Evolutionary conservation across 2,113 vertebrate species (phyloP).

Genomic region (Eubucco bourcierii): DNA sequence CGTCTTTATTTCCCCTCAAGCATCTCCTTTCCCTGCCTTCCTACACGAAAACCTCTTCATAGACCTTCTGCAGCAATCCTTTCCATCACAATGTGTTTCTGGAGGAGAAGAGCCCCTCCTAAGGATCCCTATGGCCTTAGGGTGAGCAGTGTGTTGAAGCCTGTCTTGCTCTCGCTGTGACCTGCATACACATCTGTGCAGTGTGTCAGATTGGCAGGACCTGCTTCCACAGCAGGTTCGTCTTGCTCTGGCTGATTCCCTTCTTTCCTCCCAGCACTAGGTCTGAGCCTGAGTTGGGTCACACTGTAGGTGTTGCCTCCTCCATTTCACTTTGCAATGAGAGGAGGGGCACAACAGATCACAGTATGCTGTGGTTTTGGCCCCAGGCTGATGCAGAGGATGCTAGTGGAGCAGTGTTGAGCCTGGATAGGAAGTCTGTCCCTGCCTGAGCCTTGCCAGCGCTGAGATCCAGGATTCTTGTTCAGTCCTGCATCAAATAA

Average conservation of each 20-base stretch:
- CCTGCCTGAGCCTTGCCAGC: not conserved
- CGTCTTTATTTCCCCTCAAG: not conserved
- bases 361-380: not conserved
- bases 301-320: not conserved
- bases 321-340: not conserved
- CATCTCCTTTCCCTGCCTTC: not conserved
- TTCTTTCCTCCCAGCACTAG: not conserved
- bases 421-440: not conserved
- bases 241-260: not conserved
- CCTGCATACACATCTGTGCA: fast-evolving
- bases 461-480: not conserved
- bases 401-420: not conserved
- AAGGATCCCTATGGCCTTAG: not conserved
- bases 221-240: not conserved
- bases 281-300: not conserved
- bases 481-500: not conserved
- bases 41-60: not conserved
- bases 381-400: not conserved
- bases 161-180: not conserved
- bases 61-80: not conserved
- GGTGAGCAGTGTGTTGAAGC: not conserved
- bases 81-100: not conserved
- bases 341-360: not conserved
- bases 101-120: not conserved
- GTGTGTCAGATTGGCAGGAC: not conserved